phyloP scores from a whole-genome alignment of 2,113 vertebrate genomes.

The Aleadryas rufinucha region DNA sequence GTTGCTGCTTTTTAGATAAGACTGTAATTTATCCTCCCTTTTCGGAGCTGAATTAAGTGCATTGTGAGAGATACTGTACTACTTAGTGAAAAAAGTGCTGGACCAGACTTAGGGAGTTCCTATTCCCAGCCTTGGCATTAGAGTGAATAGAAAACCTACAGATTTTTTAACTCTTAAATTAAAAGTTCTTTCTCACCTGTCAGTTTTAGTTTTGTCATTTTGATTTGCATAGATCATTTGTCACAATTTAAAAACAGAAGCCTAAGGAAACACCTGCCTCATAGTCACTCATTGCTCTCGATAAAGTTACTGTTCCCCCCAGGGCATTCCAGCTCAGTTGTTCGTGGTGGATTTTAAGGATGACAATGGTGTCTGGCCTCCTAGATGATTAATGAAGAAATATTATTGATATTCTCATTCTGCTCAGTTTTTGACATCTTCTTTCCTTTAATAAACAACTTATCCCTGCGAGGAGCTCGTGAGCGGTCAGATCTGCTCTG shows the following conservation, averaged over 20 bases:
- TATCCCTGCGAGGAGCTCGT: not conserved
- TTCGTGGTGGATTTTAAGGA: not conserved
- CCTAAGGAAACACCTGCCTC: conserved; percentile 43
- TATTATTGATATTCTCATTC: conserved; percentile 24
- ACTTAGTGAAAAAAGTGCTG: not conserved
- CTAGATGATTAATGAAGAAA: conserved; percentile 24
- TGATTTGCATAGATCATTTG: conserved; percentile 39
- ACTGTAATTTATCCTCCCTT: not conserved
- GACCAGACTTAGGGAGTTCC: not conserved
- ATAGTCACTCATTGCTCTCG: not conserved
- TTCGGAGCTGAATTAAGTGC: not conserved
- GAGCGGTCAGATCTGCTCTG: not conserved
- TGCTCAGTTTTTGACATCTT: not conserved
- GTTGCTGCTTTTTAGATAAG: conserved; percentile 14
- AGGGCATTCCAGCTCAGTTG: not conserved
- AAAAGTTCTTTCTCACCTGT: not conserved
- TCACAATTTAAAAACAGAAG: conserved; percentile 13
- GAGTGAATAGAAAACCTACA: not conserved
- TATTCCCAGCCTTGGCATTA: not conserved
- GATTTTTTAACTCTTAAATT: not conserved
- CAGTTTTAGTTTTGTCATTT: conserved; percentile 22
- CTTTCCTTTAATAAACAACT: not conserved
- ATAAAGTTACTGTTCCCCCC: not conserved
- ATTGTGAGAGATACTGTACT: not conserved
- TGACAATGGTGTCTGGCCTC: not conserved